Evolutionary conservation across 2,113 vertebrate species (phyloP), one percentile per base, ranked within the genome.

Genomic region (Neoarius graeffei): DNA sequence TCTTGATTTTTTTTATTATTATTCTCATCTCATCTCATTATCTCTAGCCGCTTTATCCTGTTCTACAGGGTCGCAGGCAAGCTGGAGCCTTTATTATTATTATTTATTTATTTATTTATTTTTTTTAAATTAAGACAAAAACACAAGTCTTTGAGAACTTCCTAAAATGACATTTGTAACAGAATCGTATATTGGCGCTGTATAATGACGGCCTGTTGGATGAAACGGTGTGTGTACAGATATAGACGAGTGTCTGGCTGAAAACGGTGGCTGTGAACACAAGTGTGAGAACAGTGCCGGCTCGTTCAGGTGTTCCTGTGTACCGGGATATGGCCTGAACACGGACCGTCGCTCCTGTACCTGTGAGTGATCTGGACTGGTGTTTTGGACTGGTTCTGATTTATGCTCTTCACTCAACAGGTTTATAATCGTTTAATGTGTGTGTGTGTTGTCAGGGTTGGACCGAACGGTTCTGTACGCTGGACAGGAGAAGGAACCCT

Each of bases 271-370:
- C 0, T 99, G 98, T 0, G 97, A 97, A 13, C 97, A 99, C 87
- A 92, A 50, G 0, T 99, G 98, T 83, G 93, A 96, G 88, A 99
- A 99, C 94, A 96, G 94, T 15, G 95, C 90, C 0, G 98, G 98
- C 0, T 99, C 97, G 0, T 99, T 97, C 93, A 96, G 93, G 91
- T 99, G 98, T 15, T 93, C 93, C 90, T 99, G 98, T 0, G 90
- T 92, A 76, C 92, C 92, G 0, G 97, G 97, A 15, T 95, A 96
- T 94, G 96, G 91, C 25, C 94, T 99, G 91, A 96, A 94, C 0
- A 95, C 96, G 0, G 96, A 99, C 92, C 95, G 95, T 0, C 94
- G 92, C 71, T 95, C 95, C 91, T 99, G 98, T 76, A 83, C 92
- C 89, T 3, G 98, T 99, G 92, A 97, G 97, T 94, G 84, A 56